Percentiles rank a stretch among this genome's conserved stretches.
Evolutionary conservation across 2,113 vertebrate genomes (phyloP).

Genomic region (Cichladusa arquata): DNA sequence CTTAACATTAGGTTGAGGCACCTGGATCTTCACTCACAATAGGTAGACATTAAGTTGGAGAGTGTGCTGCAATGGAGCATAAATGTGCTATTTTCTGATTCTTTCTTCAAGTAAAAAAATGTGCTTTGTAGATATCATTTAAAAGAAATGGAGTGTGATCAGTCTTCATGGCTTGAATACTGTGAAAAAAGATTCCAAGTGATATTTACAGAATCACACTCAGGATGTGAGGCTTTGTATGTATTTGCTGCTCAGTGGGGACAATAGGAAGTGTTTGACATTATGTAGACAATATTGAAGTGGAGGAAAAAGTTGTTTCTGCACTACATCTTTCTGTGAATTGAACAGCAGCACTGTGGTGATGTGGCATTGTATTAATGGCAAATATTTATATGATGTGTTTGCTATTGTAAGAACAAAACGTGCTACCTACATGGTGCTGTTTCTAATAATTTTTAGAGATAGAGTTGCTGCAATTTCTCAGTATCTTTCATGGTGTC

Average conservation of each 20-base stretch:
- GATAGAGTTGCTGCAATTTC: not conserved
- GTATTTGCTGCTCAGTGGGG: not conserved
- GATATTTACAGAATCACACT: not conserved
- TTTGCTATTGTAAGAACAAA: not conserved
- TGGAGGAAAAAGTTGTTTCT: not conserved
- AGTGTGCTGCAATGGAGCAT: not conserved
- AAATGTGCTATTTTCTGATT: not conserved
- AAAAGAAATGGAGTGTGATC: not conserved
- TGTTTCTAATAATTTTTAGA: not conserved
- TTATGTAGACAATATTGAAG: not conserved
- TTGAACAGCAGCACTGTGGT: not conserved
- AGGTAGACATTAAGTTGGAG: not conserved
- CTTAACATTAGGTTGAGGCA: rapidly evolving
- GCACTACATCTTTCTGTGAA: not conserved
- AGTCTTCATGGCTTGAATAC: not conserved
- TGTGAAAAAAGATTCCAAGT: not conserved
- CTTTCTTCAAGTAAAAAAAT: not conserved
- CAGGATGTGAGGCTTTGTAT: not conserved
- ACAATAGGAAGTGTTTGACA: not conserved
- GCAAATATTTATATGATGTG: not conserved
- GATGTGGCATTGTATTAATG: not conserved
- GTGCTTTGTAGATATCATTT: not conserved
- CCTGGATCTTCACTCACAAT: not conserved
- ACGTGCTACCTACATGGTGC: not conserved
- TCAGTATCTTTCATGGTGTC: not conserved